phyloP scores from a whole-genome alignment of 2,888 invertebrate genomes.

The Scelioninae gen. 2 region DNA sequence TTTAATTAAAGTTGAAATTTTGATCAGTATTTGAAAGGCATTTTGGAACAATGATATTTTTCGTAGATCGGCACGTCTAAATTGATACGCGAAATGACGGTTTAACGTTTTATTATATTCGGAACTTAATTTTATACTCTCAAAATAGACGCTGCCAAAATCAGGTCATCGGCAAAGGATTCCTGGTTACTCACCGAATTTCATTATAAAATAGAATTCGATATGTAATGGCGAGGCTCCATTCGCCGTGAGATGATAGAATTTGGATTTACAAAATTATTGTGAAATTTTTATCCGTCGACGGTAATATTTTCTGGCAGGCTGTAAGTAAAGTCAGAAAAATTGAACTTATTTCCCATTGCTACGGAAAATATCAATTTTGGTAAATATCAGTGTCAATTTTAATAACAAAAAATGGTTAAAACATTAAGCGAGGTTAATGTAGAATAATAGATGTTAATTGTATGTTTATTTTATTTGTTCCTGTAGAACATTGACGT shows the following conservation, averaged over 20 bases:
- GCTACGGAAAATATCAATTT: too few species aligned
- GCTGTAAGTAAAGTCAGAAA: too few species aligned
- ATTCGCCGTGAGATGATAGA: background rate
- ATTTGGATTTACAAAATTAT: background rate
- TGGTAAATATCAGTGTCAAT: too few species aligned
- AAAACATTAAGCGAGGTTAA: too few species aligned
- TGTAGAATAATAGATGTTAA: too few species aligned
- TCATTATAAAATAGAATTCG: slow-evolving; percentile 7
- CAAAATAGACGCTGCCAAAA: slow-evolving; percentile 12
- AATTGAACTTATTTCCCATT: too few species aligned
- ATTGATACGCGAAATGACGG: too few species aligned
- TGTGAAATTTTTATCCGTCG: background rate
- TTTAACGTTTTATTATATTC: background rate
- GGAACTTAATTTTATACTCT: slow-evolving; percentile 5
- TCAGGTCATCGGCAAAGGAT: slow-evolving; percentile 24
- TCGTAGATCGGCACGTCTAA: background rate
- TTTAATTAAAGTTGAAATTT: background rate
- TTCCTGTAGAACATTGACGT: too few species aligned
- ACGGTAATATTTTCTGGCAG: slow-evolving; percentile 1
- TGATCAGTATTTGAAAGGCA: background rate
- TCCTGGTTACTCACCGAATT: slow-evolving; percentile 10
- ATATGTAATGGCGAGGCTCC: background rate
- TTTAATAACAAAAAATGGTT: too few species aligned
- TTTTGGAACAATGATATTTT: slow-evolving; percentile 5
- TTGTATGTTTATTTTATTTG: too few species aligned